phyloP scores from a whole-genome alignment of 2,888 invertebrate genomes.

The Agrochola macilenta region DNA sequence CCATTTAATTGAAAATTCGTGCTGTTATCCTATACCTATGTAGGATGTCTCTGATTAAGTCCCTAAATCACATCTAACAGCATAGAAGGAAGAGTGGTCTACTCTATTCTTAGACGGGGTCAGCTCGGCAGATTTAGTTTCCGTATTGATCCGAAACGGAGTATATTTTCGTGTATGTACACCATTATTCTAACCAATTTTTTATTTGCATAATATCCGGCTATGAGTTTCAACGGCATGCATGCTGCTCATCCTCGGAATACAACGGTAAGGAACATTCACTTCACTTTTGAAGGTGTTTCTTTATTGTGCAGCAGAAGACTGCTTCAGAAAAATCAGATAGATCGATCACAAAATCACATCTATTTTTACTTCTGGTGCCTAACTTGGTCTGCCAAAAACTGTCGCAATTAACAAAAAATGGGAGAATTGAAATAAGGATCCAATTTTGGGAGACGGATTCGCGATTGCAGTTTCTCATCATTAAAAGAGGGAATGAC shows the following conservation, averaged over 20 bases:
- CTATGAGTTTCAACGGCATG: background rate
- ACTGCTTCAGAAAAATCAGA: background rate
- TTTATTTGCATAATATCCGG: background rate
- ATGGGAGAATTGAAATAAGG: background rate
- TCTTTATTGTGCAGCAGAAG: background rate
- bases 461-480: background rate
- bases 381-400: background rate
- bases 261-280: background rate
- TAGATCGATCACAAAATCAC: background rate
- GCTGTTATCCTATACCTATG: background rate
- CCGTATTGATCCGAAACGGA: background rate
- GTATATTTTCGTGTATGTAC: conserved; percentile 1
- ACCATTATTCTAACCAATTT: too few relatives aligned
- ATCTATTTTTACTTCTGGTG: background rate
- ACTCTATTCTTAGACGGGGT: conserved; percentile 1
- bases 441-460: background rate
- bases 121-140: conserved; percentile 5
- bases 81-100: background rate
- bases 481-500: conserved; percentile 1
- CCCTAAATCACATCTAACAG: background rate
- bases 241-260: background rate
- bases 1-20: background rate
- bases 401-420: background rate
- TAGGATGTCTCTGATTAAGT: background rate
- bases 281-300: background rate